These are phyloP conservation scores for Phrynocephalus versicolor DNA, from an alignment of 2,113 vertebrate species.

Conservation along the genomic window DNA sequence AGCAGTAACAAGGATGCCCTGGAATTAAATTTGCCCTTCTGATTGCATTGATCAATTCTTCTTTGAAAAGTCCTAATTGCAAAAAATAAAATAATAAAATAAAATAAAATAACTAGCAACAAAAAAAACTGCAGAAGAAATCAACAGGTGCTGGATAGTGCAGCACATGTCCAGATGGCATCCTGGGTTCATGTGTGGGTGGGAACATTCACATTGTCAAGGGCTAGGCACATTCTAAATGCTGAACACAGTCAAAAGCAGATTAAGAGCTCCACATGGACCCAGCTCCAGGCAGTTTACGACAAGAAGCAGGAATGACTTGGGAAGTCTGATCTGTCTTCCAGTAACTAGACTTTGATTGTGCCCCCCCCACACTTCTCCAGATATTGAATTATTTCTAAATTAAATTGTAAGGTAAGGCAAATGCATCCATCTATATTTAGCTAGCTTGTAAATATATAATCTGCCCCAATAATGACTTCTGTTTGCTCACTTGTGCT, in stretches of 20 bases:
- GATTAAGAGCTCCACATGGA: not conserved
- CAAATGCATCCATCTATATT: not conserved
- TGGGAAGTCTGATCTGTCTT: not conserved
- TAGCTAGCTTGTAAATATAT: not conserved
- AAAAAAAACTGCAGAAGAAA: not conserved
- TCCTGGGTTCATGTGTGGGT: not conserved
- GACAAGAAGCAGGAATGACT: not conserved
- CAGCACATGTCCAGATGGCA: not conserved
- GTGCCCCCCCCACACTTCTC: not conserved
- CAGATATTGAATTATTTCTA: slow-evolving; percentile 7
- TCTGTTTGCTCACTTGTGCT: not conserved
- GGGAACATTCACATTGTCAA: not conserved
- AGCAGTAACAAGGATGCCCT: not conserved
- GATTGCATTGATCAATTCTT: not conserved
- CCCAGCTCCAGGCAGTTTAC: not conserved
- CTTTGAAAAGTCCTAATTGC: not conserved
- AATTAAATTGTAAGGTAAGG: slow-evolving; percentile 18
- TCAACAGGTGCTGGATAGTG: not conserved
- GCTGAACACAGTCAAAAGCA: not conserved
- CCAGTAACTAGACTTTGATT: not conserved
- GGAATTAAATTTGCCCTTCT: not conserved
- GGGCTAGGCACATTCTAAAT: not conserved
- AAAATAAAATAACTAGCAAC: too few relatives aligned
- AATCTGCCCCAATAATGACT: not conserved
- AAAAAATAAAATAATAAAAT: too few relatives aligned